Evolutionary conservation across 2,113 vertebrate genomes (phyloP), one percentile per base, ranked within the genome.

Genomic region (Sinocyclocheilus maitianheensis): DNA sequence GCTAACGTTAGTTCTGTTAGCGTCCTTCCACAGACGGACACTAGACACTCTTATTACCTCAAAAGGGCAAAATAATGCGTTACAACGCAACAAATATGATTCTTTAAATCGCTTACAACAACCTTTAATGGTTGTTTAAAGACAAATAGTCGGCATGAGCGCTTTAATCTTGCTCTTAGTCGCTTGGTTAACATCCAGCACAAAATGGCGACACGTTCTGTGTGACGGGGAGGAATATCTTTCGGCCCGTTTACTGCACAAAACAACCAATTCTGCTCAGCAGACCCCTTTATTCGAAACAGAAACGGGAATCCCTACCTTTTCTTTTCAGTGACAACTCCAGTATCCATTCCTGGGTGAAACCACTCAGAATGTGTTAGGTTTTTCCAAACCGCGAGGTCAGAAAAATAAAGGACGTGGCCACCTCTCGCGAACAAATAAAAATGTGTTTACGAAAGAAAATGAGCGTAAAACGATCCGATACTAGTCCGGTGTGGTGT

Each of bases 311-410:
- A 72, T 26, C 4, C 63, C 88, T 94, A 96, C 95, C 95, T 95
- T 93, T 96, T 96, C 94, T 96, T 96, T 94, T 96, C 95, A 87
- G 94, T 94, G 93, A 93, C 93, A 90, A 92, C 92, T 92, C 91
- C 94, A 91, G 92, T 93, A 93, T 96, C 95, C 94, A 96, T 96
- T 91, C 89, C 91, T 51, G 91, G 90, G 94, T 92, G 62, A 89
- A 93, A 89, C 84, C 89, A 88, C 72, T 88, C 72, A 74, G 14
- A 77, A 69, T 58, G 81, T 84, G 85, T 88, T 86, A 86, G 71
- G 81, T 86, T 90, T 88, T 88, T 85, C 82, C 77, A 37, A 86
- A 75, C 84, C 84, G 63, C 60, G 81, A 76, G 65, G 60, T 60
- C 60, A 85, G 20, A 83, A 67, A 55, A 84, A 82, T 85, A 26